Conservation (phyloP, 1,140 invertebrate species). For the Protaetia brevitarsis region DNA sequence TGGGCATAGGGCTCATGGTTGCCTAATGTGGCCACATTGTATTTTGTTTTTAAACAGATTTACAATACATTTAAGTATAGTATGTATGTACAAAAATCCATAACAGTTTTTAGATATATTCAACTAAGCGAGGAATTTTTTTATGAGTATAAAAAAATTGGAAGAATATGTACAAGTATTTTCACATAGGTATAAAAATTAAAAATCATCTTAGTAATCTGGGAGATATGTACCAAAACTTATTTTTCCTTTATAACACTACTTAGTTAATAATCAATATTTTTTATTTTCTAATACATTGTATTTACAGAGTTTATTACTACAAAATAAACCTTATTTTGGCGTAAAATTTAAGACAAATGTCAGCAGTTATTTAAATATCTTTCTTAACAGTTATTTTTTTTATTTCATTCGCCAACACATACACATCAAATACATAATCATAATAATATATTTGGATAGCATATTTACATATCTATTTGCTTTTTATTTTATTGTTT, state of each 20-base stretch:
- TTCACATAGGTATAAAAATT: not conserved
- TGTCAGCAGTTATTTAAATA: too few relatives aligned
- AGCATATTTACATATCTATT: too few relatives aligned
- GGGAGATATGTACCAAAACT: not conserved
- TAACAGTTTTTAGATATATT: not conserved
- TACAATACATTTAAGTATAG: not conserved
- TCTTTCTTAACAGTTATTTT: too few relatives aligned
- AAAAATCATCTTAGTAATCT: too few relatives aligned
- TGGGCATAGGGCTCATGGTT: constrained; percentile 30
- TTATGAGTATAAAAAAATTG: not conserved
- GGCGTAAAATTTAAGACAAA: too few relatives aligned
- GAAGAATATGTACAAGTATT: not conserved
- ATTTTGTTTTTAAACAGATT: not conserved
- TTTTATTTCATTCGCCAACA: too few relatives aligned
- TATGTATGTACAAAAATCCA: not conserved
- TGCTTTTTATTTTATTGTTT: too few relatives aligned
- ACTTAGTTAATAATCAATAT: not conserved
- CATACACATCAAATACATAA: too few relatives aligned
- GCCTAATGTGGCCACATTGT: constrained; percentile 27
- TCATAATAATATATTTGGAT: too few relatives aligned
- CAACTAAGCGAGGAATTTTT: not conserved
- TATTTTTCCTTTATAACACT: not conserved
- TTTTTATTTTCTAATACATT: not conserved
- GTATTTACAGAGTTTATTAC: too few relatives aligned
- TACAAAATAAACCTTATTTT: not conserved